phyloP scores from a whole-genome alignment of 2,113 vertebrate genomes.

The Scortum barcoo region DNA sequence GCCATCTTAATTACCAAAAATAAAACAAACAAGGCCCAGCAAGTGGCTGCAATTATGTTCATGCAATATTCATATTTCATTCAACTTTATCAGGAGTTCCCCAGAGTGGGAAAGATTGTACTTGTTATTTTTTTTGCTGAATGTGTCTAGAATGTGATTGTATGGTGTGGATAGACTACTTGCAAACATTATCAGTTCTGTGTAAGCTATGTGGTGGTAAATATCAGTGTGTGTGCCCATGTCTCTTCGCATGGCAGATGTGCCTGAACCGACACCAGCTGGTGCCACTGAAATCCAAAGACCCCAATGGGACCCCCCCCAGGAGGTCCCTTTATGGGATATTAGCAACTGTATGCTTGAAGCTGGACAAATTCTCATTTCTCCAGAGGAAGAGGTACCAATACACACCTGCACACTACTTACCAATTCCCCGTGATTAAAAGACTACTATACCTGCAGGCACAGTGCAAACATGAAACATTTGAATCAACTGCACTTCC shows the following conservation, averaged over 20 bases:
- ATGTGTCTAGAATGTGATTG: background rate
- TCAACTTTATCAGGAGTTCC: background rate
- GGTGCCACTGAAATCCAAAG: conserved; percentile 25
- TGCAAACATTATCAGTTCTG: background rate
- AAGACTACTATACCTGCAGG: background rate
- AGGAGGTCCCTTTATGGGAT: conserved; percentile 90
- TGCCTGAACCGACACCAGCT: conserved; percentile 10
- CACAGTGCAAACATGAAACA: background rate
- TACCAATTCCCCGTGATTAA: background rate
- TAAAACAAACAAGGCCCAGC: conserved; percentile 30
- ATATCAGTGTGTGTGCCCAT: conserved; percentile 25
- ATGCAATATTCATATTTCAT: background rate
- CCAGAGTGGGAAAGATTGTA: background rate
- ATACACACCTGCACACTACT: background rate
- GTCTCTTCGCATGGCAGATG: conserved; percentile 38
- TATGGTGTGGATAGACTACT: background rate
- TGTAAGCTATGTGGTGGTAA: background rate
- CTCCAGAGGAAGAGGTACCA: conserved; percentile 89
- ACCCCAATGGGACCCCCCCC: conserved; percentile 73
- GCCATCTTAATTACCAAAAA: conserved; percentile 40
- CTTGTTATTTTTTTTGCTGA: background rate
- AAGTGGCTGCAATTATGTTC: conserved; percentile 30
- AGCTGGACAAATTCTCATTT: conserved; percentile 88
- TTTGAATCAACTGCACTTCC: background rate
- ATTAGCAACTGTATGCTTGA: conserved; percentile 87